Evolutionary conservation across 2,113 vertebrate species (phyloP), one percentile per base, ranked within the genome.

Genomic region (Callionymus lyra): DNA sequence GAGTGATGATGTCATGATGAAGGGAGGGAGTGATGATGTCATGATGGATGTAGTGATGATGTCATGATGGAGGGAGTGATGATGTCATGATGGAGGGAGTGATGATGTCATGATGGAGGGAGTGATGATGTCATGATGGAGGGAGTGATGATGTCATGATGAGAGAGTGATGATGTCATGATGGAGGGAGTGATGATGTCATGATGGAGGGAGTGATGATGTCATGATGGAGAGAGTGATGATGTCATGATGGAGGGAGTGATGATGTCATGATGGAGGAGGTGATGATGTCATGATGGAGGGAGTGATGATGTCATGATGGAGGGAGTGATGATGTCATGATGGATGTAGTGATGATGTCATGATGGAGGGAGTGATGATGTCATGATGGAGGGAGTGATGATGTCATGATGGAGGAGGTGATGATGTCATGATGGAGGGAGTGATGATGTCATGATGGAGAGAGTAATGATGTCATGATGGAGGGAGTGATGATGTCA

Each of bases 241-340:
- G n/a, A n/a, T n/a, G 54, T 68, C 50, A 63, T 55, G 48, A 11
- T 38, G 54, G 38, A 54, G 63, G 59, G 55, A n/a, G n/a, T 66
- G 68, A 65, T 68, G 57, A 59, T 73, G 74, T 74, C 59, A 70
- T 57, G 58, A 41, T 47, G 55, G 45, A 48, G 52, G 63, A 66
- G 68, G 66, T 75, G 57, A 72, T 70, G 68, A 67, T 65, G 70
- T 71, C 63, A 60, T 53, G 53, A 63, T 64, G 76, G 75, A 13
- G 61, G 19, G 66, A 60, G 61, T 61, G 57, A n/a, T n/a, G n/a
- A n/a, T n/a, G 54, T 68, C 50, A 63, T 55, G 48, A 11, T 38
- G 54, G 38, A 54, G 63, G 59, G 55, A n/a, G n/a, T 66, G 68
- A 65, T 68, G 57, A 59, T 73, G 74, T 74, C 59, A 70, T 57